Base-by-base conservation (phyloP, 2,797 vertebrate genomes). In the Anabacerthia variegaticeps region DNA sequence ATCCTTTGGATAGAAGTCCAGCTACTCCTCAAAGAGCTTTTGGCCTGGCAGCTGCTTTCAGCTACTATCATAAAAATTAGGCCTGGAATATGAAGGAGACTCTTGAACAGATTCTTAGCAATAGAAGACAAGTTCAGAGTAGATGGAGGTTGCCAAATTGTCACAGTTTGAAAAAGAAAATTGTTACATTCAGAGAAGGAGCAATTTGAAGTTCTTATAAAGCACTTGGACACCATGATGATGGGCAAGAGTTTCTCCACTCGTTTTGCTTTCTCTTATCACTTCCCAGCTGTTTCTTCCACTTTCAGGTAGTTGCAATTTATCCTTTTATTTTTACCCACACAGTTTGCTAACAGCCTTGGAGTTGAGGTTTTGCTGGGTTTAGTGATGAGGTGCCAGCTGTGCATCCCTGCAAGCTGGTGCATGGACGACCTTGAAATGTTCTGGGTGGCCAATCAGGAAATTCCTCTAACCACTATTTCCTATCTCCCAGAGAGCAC, bases 321-420 rank as follows among this genome's bases (percentile, higher is more conserved):
- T 93, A 69, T 88, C 92, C 69, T 83, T 91, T 66, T 63, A 88
- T 88, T 96, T 93, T 95, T 91, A 91, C 76, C 76, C 73, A 34
- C 72, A 20, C 28, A 55, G 66, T 85, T 95, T 88, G 48, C 84
- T 85, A 80, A 79, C 71, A 94, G 49, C 61, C 54, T 92, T 58
- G 1, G 34, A 72, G 87, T 59, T 78, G 72, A 82, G 89, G 82
- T 75, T 83, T 76, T 93, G 49, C 73, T 84, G 79, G 3, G 43
- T 92, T 75, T 56, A 52, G 92, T 52, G 73, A 54, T 68, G 89
- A 93, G 82, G 62, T 73, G 81, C 94, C 95, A 97, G 96, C 95
- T 95, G 85, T 92, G 88, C 96, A 84, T 72, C 89, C 82, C 85
- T 96, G 91, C 86, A 85, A 93, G 72, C 81, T 77, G 58, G 14